Conservation (phyloP, 2,113 vertebrate genomes). For the Amphiprion percula region DNA sequence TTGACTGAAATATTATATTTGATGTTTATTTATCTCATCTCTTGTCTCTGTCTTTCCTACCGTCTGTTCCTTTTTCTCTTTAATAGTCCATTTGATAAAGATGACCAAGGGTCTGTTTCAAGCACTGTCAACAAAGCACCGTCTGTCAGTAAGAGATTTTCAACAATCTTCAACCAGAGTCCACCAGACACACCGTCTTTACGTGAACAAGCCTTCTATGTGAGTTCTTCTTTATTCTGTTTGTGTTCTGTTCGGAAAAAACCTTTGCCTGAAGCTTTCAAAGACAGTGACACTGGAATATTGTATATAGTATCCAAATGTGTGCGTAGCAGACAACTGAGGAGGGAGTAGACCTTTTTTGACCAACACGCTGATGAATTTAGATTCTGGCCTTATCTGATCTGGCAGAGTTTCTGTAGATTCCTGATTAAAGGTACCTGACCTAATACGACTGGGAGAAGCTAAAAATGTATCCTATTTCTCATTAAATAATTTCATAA, state of each 20-base stretch:
- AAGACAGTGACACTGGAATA: too few relatives aligned
- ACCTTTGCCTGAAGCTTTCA: neutral
- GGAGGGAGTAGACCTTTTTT: too few relatives aligned
- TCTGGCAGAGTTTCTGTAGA: too few relatives aligned
- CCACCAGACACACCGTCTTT: constrained; percentile 93
- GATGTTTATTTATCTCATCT: neutral
- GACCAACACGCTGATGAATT: too few relatives aligned
- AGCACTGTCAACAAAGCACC: constrained; percentile 92
- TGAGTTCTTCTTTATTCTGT: constrained; percentile 77
- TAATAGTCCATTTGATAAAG: constrained; percentile 95
- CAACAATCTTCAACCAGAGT: constrained; percentile 93
- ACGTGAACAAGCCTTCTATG: constrained; percentile 95
- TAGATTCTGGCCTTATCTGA: too few relatives aligned
- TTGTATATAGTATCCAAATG: too few relatives aligned
- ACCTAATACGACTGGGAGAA: too few relatives aligned
- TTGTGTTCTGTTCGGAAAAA: neutral
- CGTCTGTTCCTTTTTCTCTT: neutral
- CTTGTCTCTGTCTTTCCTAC: too few relatives aligned
- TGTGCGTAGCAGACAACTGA: too few relatives aligned
- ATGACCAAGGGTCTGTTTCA: constrained; percentile 89
- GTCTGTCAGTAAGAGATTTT: constrained; percentile 93
- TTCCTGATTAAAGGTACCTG: too few relatives aligned
- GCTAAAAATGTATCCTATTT: too few relatives aligned
- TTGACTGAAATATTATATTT: neutral
- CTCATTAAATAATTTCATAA: too few relatives aligned